phyloP scores from a whole-genome alignment of 2,888 invertebrate genomes.

The Conus canariensis region DNA sequence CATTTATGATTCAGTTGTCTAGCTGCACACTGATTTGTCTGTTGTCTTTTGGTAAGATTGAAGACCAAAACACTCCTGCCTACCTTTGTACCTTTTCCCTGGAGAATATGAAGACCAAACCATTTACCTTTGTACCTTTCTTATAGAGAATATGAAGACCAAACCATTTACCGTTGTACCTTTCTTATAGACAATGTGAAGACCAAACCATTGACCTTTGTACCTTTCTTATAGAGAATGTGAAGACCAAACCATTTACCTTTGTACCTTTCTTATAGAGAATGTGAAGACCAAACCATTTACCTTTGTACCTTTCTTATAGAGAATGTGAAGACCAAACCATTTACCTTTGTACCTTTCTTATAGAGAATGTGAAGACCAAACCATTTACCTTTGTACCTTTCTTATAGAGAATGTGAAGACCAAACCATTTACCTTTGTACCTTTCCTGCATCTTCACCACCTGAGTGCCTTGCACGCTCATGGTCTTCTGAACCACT shows the following conservation, averaged over 20 bases:
- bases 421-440: neutral
- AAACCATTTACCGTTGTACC: conserved; percentile 6
- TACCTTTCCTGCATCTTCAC: neutral
- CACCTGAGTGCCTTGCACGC: conserved; percentile 14
- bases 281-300: neutral
- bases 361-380: no score
- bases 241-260: neutral
- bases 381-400: conserved; percentile 11
- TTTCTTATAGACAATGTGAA: neutral
- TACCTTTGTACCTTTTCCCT: no score
- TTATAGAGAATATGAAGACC: no score
- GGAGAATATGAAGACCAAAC: no score
- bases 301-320: no score
- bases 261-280: neutral
- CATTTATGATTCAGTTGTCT: no score
- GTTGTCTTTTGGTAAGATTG: neutral
- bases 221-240: neutral
- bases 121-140: neutral
- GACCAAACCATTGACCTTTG: neutral
- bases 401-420: neutral
- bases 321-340: no score
- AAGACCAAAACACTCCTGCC: neutral
- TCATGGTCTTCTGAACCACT: neutral
- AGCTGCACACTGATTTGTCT: no score
- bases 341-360: neutral